phyloP scores from a whole-genome alignment of 2,797 vertebrate genomes.

The Rhinella marina region DNA sequence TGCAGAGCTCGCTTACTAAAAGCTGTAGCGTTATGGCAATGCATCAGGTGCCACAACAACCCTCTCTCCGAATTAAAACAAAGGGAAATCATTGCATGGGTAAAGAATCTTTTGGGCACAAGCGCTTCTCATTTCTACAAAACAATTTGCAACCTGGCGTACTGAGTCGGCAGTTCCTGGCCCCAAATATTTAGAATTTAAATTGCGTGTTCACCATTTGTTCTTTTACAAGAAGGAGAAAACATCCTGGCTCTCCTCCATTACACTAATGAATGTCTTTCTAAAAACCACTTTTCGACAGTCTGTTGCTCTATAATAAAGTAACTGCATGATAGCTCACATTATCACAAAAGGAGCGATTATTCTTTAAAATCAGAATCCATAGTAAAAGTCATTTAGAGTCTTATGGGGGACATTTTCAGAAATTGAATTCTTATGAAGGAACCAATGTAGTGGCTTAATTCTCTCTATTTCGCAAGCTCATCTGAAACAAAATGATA shows the following conservation, averaged over 20 bases:
- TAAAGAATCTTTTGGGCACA: constrained; percentile 45
- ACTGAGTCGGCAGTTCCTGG: constrained; percentile 56
- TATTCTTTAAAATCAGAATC: constrained; percentile 68
- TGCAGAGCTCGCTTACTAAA: constrained; percentile 12
- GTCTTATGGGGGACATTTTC: constrained; percentile 68
- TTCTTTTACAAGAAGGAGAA: constrained; percentile 59
- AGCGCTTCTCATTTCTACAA: constrained; percentile 39
- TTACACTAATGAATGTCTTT: constrained; percentile 67
- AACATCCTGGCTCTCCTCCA: constrained; percentile 61
- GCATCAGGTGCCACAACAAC: constrained; percentile 16
- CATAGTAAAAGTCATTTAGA: constrained; percentile 70
- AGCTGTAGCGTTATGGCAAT: constrained; percentile 11
- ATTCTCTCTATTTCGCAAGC: constrained; percentile 69
- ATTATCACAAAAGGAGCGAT: constrained; percentile 41
- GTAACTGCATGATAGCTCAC: constrained; percentile 63
- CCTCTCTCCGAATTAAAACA: constrained; percentile 17
- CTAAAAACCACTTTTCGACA: constrained; percentile 66
- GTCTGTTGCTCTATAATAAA: constrained; percentile 67
- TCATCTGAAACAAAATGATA: constrained; percentile 67
- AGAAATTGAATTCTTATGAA: constrained; percentile 67
- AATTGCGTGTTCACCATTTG: constrained; percentile 61
- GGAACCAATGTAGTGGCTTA: constrained; percentile 65
- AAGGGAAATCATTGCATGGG: constrained; percentile 27
- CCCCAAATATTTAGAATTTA: constrained; percentile 61
- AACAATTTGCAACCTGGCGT: constrained; percentile 62